phyloP scores from a whole-genome alignment of 2,797 vertebrate species.

The Podargus strigoides region DNA sequence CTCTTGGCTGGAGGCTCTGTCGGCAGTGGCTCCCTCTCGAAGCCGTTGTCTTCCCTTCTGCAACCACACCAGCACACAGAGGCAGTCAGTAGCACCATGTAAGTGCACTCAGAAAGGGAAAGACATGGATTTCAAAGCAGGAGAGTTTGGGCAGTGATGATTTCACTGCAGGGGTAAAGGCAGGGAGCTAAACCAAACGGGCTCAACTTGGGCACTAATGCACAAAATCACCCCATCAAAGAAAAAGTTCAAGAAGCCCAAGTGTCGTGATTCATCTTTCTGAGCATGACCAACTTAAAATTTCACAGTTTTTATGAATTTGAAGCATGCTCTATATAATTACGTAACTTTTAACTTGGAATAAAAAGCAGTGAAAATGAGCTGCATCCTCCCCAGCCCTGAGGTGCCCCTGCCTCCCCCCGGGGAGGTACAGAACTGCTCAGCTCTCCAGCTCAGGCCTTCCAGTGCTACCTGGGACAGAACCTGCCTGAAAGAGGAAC shows the following conservation, averaged over 20 bases:
- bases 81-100: background rate
- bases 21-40: conserved; percentile 85
- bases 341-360: conserved; percentile 15
- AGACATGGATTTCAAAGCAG: background rate
- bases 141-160: background rate
- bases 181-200: background rate
- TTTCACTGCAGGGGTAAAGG: background rate
- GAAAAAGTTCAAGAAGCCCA: background rate
- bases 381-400: background rate
- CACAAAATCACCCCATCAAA: background rate
- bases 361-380: background rate
- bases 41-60: conserved; percentile 87
- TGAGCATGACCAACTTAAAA: conserved; percentile 27
- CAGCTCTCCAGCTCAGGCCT: background rate
- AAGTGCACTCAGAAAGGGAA: background rate
- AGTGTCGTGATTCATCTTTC: conserved; percentile 21
- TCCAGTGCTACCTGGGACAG: background rate
- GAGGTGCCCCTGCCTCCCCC: background rate
- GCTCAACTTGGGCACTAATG: background rate
- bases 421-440: background rate
- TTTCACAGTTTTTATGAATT: conserved; percentile 31
- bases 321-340: conserved; percentile 19
- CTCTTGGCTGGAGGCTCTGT: conserved; percentile 91
- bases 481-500: background rate
- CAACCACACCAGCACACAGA: background rate